Evolutionary conservation across 1,140 invertebrate species (phyloP), one percentile per base, ranked within the genome.

Genomic region (Drosophila nannoptera): DNA sequence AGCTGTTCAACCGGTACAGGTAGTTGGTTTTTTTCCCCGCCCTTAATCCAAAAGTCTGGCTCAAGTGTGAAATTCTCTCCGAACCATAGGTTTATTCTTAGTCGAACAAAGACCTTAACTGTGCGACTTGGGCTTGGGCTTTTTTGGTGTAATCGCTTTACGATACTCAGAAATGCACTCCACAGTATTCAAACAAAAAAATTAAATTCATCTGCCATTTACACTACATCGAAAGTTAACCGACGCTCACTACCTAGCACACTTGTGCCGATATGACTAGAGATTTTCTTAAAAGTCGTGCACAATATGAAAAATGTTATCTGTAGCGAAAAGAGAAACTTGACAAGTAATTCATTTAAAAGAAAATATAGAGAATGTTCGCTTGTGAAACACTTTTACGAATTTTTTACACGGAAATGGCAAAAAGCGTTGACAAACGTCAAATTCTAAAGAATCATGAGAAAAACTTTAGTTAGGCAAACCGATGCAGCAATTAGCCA

Each of bases 1-100:
- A 78, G 58, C 46, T 53, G 61, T 29, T 52, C 29, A 65, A 70
- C 68, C 62, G 68, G 62, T 70, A 70, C 12, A 58, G 48, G 14
- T 31, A 50, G 9, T 68, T 46, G 22, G 22, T 22, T 22, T 14
- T 2, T 14, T 43, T 14, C 7, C 14, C 6, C 14, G 7, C 14
- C 12, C 2, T 42, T 35, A 14, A 49, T 69, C 36, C 49, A 69
- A 36, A 56, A 43, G 4, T 33, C 11, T 42, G 48, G 4, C 7
- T 31, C 2, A 56, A 46, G 68, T 70, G 68, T 53, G 54, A 65
- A 35, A 36, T 58, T 33, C 48, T 58, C 22, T 22, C 22, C 22
- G 22, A 3, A 22, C 22, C 35, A 11, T 12, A 29, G 14, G 14
- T 8, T 32, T 12, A 9, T 32, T 4, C 7, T 45, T 45, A 8